Evolutionary conservation across 2,113 vertebrate genomes (phyloP).

Genomic region (Amphilophus citrinellus): DNA sequence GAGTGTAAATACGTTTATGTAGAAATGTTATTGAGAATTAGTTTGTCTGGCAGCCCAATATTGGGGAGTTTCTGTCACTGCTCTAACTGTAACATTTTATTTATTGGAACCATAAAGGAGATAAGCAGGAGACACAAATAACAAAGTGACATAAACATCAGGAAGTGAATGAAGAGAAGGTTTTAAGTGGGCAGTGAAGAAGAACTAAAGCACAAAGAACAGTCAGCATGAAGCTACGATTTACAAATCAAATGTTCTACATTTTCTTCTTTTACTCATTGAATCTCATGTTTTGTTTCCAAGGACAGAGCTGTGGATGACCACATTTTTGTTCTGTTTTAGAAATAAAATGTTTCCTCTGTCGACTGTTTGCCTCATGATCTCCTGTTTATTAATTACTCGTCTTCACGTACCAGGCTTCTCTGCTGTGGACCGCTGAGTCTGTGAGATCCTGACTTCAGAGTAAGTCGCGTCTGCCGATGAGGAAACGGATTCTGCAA

Average conservation of each 20-base stretch:
- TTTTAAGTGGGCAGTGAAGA: background rate
- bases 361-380: background rate
- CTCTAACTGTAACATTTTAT: too few relatives aligned
- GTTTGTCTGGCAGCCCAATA: too few relatives aligned
- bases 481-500: background rate
- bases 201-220: background rate
- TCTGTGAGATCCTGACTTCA: background rate
- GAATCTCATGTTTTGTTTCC: background rate
- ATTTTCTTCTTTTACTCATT: background rate
- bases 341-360: background rate
- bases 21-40: too few relatives aligned
- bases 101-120: too few relatives aligned
- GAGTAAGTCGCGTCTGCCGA: conserved; percentile 8
- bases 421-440: too few relatives aligned
- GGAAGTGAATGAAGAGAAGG: too few relatives aligned
- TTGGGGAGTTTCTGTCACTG: too few relatives aligned
- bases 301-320: background rate
- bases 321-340: background rate
- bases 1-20: too few relatives aligned
- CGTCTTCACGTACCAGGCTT: background rate
- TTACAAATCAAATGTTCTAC: too few relatives aligned
- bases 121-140: background rate
- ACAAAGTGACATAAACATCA: too few relatives aligned
- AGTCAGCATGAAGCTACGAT: too few relatives aligned
- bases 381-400: background rate